Conservation (phyloP, 2,797 vertebrate genomes). For the Craterocephalus amniculus region DNA sequence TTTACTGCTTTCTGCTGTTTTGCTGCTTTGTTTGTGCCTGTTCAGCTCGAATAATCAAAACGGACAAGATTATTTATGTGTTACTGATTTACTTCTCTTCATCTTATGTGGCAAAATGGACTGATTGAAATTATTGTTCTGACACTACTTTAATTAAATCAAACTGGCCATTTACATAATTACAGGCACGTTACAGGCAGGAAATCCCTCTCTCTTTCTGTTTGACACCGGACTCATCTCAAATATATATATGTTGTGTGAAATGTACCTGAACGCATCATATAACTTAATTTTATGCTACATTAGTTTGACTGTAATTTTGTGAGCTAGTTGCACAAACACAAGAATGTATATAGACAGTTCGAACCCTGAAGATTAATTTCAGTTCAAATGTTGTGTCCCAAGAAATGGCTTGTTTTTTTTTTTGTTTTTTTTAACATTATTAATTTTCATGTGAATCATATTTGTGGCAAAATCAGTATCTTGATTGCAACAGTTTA, state of each 20-base stretch:
- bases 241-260: slow-evolving; percentile 3
- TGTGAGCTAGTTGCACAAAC: not conserved
- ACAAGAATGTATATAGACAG: not conserved
- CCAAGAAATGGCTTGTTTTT: not conserved
- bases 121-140: not conserved
- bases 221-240: not conserved
- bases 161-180: not conserved
- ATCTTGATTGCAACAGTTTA: not conserved
- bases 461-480: not conserved
- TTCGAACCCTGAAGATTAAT: not conserved
- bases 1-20: not conserved
- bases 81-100: not conserved
- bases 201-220: not conserved
- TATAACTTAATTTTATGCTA: not conserved
- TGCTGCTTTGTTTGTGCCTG: not conserved
- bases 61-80: slow-evolving; percentile 14
- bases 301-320: not conserved
- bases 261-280: not conserved
- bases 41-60: not conserved
- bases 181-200: not conserved
- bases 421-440: slow-evolving; percentile 4
- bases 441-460: not conserved
- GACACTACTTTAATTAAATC: not conserved
- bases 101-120: not conserved
- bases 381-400: not conserved